Conservation (phyloP, 2,888 invertebrate genomes). For the Drosophila percnosoma region DNA sequence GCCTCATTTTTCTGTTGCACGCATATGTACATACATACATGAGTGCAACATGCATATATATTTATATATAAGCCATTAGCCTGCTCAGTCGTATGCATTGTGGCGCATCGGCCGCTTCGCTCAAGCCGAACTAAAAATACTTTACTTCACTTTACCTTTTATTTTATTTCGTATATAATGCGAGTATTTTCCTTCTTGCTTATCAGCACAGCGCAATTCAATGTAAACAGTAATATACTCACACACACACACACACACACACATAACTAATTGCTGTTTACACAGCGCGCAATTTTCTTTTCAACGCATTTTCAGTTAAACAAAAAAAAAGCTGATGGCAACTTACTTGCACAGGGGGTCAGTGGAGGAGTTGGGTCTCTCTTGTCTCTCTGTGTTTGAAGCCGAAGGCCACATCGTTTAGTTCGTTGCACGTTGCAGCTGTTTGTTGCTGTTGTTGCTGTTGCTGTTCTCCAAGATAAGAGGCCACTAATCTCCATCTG, state of each 20-base stretch:
- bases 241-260: conserved; percentile 38
- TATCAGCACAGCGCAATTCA: conserved; percentile 64
- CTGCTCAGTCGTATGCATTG: conserved; percentile 49
- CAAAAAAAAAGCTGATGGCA: neutral
- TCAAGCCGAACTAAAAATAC: conserved; percentile 55
- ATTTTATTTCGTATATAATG: conserved; percentile 33
- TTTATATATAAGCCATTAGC: conserved; percentile 34
- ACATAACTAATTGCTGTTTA: conserved; percentile 73
- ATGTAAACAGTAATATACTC: conserved; percentile 63
- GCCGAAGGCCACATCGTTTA: conserved; percentile 59
- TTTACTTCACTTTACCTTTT: conserved; percentile 46
- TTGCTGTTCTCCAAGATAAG: conserved; percentile 37
- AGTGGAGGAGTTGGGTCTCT: conserved; percentile 12
- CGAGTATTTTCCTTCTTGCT: conserved; percentile 49
- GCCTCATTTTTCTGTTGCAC: neutral
- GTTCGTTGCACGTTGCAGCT: conserved; percentile 59
- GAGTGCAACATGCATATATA: conserved; percentile 1
- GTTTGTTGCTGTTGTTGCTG: conserved; percentile 9
- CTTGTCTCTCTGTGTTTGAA: neutral
- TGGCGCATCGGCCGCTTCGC: conserved; percentile 50
- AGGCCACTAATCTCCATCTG: conserved; percentile 65
- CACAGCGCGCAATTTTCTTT: conserved; percentile 74
- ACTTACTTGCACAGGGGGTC: conserved; percentile 19
- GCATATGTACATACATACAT: neutral
- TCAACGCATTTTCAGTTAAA: conserved; percentile 54